These are phyloP conservation scores for Dinomys branickii DNA, from an alignment of 2,113 vertebrate species.

Conservation along the genomic window DNA sequence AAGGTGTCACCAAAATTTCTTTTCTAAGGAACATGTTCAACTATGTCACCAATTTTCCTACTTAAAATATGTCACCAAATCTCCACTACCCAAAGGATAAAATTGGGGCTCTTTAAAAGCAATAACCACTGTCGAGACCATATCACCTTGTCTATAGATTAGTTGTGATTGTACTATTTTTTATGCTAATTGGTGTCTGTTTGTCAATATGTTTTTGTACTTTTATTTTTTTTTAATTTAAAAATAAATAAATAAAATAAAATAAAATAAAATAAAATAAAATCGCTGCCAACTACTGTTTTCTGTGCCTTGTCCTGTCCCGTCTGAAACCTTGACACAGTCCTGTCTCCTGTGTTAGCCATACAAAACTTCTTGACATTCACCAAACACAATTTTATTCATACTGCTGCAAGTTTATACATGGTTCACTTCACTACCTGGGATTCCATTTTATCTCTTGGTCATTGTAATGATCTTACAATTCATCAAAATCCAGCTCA, in stretches of 20 bases:
- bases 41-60: slow-evolving; percentile 16
- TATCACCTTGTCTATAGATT: no score
- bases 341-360: background rate
- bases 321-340: background rate
- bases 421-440: background rate
- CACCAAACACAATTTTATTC: background rate
- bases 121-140: no score
- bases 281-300: background rate
- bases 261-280: no score
- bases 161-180: no score
- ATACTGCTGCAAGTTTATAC: slow-evolving; percentile 12
- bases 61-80: slow-evolving; percentile 38
- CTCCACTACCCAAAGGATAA: background rate
- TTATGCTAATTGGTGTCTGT: no score
- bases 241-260: no score
- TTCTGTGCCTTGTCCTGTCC: background rate
- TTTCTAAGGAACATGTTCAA: slow-evolving; percentile 10
- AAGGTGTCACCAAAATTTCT: slow-evolving; percentile 30
- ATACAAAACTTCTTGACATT: slow-evolving; percentile 19
- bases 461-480: slow-evolving; percentile 26
- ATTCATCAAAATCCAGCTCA: slow-evolving; percentile 63
- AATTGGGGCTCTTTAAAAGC: slow-evolving; percentile 25
- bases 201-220: no score
- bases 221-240: no score
- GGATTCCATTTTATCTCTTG: background rate